phyloP scores from a whole-genome alignment of 2,113 vertebrate species.

The Oenanthe melanoleuca region DNA sequence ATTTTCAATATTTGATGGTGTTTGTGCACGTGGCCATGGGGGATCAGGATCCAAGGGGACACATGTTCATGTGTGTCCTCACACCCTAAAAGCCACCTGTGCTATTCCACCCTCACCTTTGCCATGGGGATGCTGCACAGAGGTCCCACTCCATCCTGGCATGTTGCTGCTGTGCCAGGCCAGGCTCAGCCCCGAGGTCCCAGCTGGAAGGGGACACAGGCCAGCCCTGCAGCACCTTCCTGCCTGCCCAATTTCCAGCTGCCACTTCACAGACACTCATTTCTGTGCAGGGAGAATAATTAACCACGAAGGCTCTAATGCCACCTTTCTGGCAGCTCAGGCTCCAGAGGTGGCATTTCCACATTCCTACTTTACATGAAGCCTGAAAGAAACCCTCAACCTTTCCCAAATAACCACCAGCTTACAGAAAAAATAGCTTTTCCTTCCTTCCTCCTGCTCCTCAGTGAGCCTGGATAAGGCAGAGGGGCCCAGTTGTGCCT shows the following conservation, averaged over 20 bases:
- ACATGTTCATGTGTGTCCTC: fast-evolving
- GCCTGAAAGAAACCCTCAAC: background rate
- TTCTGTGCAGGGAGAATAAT: background rate
- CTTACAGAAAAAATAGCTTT: background rate
- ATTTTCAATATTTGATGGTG: background rate
- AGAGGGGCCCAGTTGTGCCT: background rate
- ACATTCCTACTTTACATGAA: background rate
- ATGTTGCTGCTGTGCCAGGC: background rate
- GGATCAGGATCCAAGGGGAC: fast-evolving
- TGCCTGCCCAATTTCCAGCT: background rate
- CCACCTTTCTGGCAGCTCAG: background rate
- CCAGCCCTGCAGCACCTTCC: background rate
- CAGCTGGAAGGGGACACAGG: fast-evolving
- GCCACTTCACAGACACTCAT: fast-evolving
- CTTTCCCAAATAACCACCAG: background rate
- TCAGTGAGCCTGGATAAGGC: background rate
- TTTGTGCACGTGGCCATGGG: background rate
- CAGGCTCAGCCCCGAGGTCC: fast-evolving
- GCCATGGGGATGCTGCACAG: background rate
- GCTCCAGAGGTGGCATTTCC: background rate
- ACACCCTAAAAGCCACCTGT: fast-evolving
- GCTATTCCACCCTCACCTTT: background rate
- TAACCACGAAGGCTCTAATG: fast-evolving
- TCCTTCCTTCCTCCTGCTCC: background rate
- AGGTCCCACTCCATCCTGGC: background rate